phyloP scores from a whole-genome alignment of 2,888 invertebrate genomes.

The Drosophila quinaria region DNA sequence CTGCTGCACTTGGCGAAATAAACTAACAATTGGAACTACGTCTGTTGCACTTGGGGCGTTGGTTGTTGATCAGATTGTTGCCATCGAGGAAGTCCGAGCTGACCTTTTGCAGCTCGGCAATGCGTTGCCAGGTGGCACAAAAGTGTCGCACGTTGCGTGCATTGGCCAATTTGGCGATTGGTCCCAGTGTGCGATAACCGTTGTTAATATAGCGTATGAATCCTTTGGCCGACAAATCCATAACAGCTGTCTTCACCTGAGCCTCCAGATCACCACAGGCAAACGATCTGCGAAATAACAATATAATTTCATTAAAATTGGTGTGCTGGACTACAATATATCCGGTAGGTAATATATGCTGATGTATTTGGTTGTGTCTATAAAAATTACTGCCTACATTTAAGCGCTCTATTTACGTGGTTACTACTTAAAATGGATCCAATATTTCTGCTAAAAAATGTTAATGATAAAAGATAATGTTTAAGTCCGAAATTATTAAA shows the following conservation, averaged over 20 bases:
- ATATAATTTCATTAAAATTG: background rate
- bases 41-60: conserved; percentile 39
- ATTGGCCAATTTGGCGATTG: conserved; percentile 82
- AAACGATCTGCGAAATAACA: conserved; percentile 67
- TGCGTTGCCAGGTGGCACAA: conserved; percentile 78
- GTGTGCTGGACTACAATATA: background rate
- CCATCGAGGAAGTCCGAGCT: conserved; percentile 57
- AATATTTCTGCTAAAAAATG: background rate
- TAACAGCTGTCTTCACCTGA: conserved; percentile 82
- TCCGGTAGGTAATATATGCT: background rate
- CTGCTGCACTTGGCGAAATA: background rate
- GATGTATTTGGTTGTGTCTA: no score
- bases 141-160: conserved; percentile 80
- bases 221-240: conserved; percentile 76
- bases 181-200: conserved; percentile 84
- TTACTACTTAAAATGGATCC: no score
- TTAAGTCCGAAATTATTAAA: no score
- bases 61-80: conserved; percentile 9
- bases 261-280: conserved; percentile 82
- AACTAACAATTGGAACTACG: conserved; percentile 47
- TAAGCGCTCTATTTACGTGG: no score
- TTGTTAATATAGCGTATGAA: conserved; percentile 76
- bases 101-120: conserved; percentile 76
- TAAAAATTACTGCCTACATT: no score
- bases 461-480: background rate